Percentiles rank a stretch among this genome's conserved stretches.
Conservation (phyloP, 2,888 invertebrate species). For the Athrips mouffetella region DNA sequence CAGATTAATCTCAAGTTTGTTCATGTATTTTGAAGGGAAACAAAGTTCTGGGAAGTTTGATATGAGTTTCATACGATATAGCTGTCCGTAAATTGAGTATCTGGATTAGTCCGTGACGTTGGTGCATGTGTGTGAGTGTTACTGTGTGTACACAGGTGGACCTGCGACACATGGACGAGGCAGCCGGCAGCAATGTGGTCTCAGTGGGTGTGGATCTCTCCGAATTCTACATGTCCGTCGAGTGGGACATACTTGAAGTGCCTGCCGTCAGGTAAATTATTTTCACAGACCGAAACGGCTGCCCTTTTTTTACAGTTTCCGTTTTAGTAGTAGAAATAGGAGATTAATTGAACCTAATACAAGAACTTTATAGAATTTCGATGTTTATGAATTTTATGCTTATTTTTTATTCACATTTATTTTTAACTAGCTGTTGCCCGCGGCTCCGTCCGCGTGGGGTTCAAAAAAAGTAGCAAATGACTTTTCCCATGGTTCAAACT, state of each 20-base stretch:
- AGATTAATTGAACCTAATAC: too few relatives aligned
- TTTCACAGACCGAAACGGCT: background rate
- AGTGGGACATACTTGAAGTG: slow-evolving; percentile 99
- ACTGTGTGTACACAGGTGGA: slow-evolving; percentile 85
- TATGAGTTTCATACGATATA: background rate
- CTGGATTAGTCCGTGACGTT: too few relatives aligned
- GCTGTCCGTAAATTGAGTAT: background rate
- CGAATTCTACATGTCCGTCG: slow-evolving; percentile 98
- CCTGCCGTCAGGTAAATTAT: slow-evolving; percentile 90
- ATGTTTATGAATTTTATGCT: too few relatives aligned
- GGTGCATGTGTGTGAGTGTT: slow-evolving; percentile 1
- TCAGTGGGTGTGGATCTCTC: slow-evolving; percentile 97
- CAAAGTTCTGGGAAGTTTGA: slow-evolving; percentile 6
- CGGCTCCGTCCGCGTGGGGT: too few relatives aligned
- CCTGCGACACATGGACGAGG: slow-evolving; percentile 94
- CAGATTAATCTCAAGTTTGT: too few relatives aligned
- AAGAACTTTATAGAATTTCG: too few relatives aligned
- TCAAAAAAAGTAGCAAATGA: too few relatives aligned
- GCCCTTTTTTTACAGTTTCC: background rate
- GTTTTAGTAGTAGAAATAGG: too few relatives aligned
- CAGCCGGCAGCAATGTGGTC: slow-evolving; percentile 91
- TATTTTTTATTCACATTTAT: too few relatives aligned
- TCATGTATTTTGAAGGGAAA: slow-evolving; percentile 9
- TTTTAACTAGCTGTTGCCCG: too few relatives aligned
- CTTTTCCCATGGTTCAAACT: too few relatives aligned